Conservation (phyloP, 2,797 vertebrate species). For the Acomys russatus region DNA sequence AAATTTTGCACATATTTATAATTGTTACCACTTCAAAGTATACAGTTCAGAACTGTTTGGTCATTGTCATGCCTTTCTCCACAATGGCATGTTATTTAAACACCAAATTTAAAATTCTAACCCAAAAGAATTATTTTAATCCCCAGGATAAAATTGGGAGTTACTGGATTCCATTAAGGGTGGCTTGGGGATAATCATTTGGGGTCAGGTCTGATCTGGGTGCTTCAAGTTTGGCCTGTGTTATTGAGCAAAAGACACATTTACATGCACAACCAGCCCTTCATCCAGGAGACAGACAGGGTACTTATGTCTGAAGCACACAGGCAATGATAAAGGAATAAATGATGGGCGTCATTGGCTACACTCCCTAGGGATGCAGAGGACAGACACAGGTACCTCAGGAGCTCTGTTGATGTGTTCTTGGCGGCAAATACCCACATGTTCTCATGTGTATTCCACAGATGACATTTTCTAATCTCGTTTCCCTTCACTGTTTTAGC, state of each 20-base stretch:
- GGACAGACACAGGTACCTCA: fast-evolving
- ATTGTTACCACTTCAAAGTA: background rate
- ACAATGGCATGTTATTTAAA: constrained; percentile 45
- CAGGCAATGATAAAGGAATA: background rate
- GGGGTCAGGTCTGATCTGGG: background rate
- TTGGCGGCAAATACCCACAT: background rate
- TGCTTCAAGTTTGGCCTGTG: background rate
- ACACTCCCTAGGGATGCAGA: background rate
- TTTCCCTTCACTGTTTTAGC: background rate
- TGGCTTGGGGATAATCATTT: background rate
- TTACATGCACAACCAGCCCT: background rate
- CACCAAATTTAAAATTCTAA: constrained; percentile 1
- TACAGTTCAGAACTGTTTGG: background rate
- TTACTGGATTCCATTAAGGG: background rate
- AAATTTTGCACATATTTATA: background rate
- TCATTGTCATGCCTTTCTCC: background rate
- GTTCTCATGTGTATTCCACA: background rate
- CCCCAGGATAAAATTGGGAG: background rate
- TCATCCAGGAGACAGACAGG: background rate
- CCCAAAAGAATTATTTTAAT: background rate
- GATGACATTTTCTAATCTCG: background rate
- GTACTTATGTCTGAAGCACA: background rate
- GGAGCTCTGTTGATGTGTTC: background rate
- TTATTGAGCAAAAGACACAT: background rate
- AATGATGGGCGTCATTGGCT: background rate